Base-by-base conservation (phyloP, 2,113 vertebrate species). In the Abramis brama region DNA sequence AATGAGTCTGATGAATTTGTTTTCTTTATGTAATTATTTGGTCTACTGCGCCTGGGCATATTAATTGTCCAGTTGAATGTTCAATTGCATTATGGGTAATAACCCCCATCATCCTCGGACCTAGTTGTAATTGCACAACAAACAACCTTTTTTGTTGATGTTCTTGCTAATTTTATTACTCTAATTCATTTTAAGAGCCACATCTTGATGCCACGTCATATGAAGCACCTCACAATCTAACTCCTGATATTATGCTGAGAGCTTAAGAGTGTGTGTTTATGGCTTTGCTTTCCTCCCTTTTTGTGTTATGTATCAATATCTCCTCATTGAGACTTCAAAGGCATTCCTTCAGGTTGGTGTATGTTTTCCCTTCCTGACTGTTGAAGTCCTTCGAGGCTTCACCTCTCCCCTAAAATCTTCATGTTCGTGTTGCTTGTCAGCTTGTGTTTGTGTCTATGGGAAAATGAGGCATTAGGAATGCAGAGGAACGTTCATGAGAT, bases 351-450 rank as follows among this genome's bases (percentile, higher is more conserved):
- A 66, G 60, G 79, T 82, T 36, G 79, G 79, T 68, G 75, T 78
- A 68, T 78, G 74, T 78, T 78, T 85, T 66, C 30, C 64, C 75
- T 55, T 75, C 71, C 74, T 85, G 75, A 79, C 84, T 73, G 62
- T 39, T 36, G 60, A 55, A 71, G 62, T 36, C 45, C 50, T 77
- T 60, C 1, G 84, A 60, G 84, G 73, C 83, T 78, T 75, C 84
- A 85, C 84, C 76, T 85, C 64, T 79, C 64, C 66, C 84, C 76
- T 43, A 85, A 85, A 85, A 79, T 85, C 76, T 50, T 70, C 84
- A 80, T 85, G 84, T 85, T 85, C 70, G 62, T 70, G 75, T 70
- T 70, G 76, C 76, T 78, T 71, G 84, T 85, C 64, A 19, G 36
- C 62, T 79, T 21, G 30, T 59, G 84, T 79, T 71, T 79, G 84